Evolutionary conservation across 2,888 invertebrate genomes (phyloP).

Genomic region (Alentia gelatinosa): DNA sequence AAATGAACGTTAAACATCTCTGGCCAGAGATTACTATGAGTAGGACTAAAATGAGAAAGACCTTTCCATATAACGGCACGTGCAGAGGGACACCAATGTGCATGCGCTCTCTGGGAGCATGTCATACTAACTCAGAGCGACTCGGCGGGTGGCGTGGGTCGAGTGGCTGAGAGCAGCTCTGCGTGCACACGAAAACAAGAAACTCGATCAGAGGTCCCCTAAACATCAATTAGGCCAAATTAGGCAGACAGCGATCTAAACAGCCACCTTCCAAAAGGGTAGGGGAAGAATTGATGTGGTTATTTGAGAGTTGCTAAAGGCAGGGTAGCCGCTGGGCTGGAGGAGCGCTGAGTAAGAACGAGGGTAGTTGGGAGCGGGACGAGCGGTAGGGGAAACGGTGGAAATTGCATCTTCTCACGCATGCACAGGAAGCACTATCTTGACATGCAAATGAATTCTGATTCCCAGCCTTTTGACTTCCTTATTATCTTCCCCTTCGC

Average conservation of each 20-base stretch:
- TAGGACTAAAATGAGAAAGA: no score
- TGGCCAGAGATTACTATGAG: no score
- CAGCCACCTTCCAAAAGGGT: neutral
- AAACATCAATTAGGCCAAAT: constrained; percentile 34
- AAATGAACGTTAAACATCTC: no score
- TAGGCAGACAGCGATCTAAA: neutral
- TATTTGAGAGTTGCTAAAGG: neutral
- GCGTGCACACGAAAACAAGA: neutral
- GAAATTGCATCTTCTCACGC: neutral
- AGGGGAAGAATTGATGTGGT: neutral
- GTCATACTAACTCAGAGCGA: neutral
- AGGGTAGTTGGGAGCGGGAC: neutral
- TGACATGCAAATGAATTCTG: neutral
- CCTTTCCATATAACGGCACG: no score
- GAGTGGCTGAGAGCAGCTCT: neutral
- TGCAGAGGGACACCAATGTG: no score
- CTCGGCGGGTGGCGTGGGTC: neutral
- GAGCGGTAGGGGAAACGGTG: neutral
- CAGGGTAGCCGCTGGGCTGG: neutral
- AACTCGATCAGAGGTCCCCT: constrained; percentile 12
- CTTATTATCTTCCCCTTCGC: neutral
- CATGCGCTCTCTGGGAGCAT: no score
- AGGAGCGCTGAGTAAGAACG: neutral
- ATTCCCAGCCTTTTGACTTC: neutral
- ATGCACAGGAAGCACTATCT: neutral